Evolutionary conservation across 2,888 invertebrate genomes (phyloP).

Genomic region (Drosophila gaucha): DNA sequence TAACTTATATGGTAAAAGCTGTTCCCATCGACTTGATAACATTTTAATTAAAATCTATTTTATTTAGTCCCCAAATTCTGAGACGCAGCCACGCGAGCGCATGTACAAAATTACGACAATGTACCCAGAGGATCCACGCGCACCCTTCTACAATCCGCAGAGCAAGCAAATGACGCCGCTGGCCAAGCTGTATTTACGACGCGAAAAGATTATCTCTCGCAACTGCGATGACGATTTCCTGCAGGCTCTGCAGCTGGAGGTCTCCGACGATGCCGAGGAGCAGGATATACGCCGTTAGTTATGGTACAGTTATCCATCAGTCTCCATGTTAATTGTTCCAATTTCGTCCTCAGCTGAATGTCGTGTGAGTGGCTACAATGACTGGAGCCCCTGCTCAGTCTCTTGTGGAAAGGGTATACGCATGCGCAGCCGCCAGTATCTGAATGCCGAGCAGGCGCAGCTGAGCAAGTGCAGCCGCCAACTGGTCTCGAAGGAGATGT

Average conservation of each 20-base stretch:
- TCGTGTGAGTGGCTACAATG: constrained; percentile 89
- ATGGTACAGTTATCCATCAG: no score
- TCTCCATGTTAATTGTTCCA: background rate
- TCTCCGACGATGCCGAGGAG: constrained; percentile 89
- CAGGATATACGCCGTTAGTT: constrained; percentile 87
- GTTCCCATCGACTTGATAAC: rapidly evolving
- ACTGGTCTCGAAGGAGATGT: constrained; percentile 95
- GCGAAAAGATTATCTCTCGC: constrained; percentile 90
- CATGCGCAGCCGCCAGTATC: constrained; percentile 91
- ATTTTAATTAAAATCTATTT: background rate
- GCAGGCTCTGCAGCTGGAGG: constrained; percentile 87
- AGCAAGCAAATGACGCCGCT: constrained; percentile 91
- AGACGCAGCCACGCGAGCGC: constrained; percentile 91
- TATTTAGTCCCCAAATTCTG: constrained; percentile 90
- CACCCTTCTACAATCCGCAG: constrained; percentile 95
- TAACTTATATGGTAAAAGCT: constrained; percentile 92
- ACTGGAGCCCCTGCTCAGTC: constrained; percentile 93
- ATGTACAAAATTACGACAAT: constrained; percentile 95
- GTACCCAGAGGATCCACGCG: constrained; percentile 95
- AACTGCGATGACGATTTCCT: constrained; percentile 89
- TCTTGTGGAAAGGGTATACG: constrained; percentile 94
- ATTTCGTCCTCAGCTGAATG: constrained; percentile 89
- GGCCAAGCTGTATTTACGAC: constrained; percentile 91
- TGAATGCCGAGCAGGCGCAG: constrained; percentile 89
- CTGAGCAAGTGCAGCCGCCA: constrained; percentile 90